These are phyloP conservation scores for Mustela nigripes DNA, from an alignment of 2,113 vertebrate species.

Conservation along the genomic window DNA sequence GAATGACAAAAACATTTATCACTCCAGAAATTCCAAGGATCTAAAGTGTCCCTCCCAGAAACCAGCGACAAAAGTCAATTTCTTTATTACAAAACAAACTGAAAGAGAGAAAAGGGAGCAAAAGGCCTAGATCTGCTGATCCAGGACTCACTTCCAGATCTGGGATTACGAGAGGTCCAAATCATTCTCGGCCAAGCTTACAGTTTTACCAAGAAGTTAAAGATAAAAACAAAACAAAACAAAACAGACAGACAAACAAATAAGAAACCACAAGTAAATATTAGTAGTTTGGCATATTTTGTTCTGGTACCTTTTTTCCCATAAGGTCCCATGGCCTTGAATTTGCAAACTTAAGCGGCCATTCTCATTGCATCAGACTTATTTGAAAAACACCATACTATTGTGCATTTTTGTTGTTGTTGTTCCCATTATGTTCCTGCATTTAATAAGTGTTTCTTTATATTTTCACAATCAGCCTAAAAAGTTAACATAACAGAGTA, in stretches of 20 bases:
- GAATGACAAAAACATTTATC: neutral
- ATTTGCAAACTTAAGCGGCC: neutral
- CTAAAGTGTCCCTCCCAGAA: neutral
- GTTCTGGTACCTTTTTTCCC: neutral
- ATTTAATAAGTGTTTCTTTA: neutral
- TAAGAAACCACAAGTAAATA: neutral
- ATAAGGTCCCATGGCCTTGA: neutral
- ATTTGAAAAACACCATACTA: neutral
- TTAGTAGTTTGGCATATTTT: neutral
- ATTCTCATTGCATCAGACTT: neutral
- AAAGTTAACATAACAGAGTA: neutral
- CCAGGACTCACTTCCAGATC: neutral
- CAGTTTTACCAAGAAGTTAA: neutral
- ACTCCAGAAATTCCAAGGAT: neutral
- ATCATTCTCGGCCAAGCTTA: neutral
- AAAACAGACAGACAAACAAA: no score
- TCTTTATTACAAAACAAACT: neutral
- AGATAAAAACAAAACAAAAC: neutral
- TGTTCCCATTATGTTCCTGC: neutral
- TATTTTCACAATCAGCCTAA: constrained; percentile 19
- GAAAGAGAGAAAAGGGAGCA: neutral
- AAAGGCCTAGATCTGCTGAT: neutral
- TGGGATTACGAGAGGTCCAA: neutral
- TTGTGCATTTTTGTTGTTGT: neutral
- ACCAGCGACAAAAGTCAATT: neutral